Evolutionary conservation across 2,888 invertebrate species (phyloP).

Genomic region (Syritta pipiens): DNA sequence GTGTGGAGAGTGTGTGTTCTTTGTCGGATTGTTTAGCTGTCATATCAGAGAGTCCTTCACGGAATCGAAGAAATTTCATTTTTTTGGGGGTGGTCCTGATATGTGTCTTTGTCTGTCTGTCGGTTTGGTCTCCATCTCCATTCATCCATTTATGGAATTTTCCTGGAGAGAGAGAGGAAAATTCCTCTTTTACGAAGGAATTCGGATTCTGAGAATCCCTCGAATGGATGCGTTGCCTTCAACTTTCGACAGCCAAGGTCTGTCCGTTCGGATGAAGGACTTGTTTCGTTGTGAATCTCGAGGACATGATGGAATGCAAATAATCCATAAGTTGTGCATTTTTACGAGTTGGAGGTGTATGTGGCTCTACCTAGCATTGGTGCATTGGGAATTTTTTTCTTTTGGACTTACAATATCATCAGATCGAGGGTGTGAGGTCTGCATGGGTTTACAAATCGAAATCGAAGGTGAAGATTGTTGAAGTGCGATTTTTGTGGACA

Average conservation of each 20-base stretch:
- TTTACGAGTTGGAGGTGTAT: constrained; percentile 15
- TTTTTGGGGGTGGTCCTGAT: background rate
- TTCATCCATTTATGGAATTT: constrained; percentile 1
- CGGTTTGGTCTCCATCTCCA: background rate
- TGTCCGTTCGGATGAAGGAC: background rate
- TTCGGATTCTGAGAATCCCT: too few relatives aligned
- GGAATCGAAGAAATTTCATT: constrained; percentile 33
- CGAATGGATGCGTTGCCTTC: too few relatives aligned
- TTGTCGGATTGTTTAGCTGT: constrained; percentile 54
- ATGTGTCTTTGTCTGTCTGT: background rate
- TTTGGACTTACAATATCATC: too few relatives aligned
- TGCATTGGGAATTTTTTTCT: too few relatives aligned
- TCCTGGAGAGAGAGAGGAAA: too few relatives aligned
- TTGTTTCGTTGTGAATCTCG: constrained; percentile 11
- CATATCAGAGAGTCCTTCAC: constrained; percentile 45
- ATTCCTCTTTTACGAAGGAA: too few relatives aligned
- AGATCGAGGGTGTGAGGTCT: too few relatives aligned
- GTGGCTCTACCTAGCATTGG: too few relatives aligned
- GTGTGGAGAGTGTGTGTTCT: too few relatives aligned
- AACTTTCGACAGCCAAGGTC: background rate
- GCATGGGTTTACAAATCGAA: too few relatives aligned
- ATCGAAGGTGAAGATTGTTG: too few relatives aligned
- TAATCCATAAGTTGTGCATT: constrained; percentile 33
- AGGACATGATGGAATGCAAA: constrained; percentile 36
- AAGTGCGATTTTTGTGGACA: too few relatives aligned